These are phyloP conservation scores for Gallinago solitaria DNA, from an alignment of 2,797 vertebrate species.

Conservation along the genomic window DNA sequence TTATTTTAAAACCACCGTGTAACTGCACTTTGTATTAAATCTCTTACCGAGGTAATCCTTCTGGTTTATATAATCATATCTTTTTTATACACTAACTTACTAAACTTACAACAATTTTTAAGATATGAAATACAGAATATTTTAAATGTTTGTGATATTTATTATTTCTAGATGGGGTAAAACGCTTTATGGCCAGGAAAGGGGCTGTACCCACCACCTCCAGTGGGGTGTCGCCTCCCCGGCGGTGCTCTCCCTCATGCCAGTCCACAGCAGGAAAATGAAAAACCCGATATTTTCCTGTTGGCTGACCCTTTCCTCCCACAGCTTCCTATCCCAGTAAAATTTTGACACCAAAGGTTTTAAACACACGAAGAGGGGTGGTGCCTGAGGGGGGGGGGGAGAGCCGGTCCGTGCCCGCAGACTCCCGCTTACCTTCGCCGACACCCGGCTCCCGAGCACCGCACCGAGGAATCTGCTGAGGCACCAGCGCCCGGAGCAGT, in stretches of 20 bases:
- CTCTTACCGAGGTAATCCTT: neutral
- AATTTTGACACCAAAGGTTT: neutral
- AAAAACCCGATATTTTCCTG: neutral
- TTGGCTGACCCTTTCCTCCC: constrained; percentile 54
- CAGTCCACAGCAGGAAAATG: neutral
- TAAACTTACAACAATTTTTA: neutral
- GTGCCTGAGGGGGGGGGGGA: neutral
- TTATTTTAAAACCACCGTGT: neutral
- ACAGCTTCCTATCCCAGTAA: neutral
- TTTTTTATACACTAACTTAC: neutral
- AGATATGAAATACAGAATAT: neutral
- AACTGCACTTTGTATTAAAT: neutral
- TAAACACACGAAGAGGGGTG: neutral
- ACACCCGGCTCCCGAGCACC: neutral
- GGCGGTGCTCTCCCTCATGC: neutral
- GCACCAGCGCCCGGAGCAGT: neutral
- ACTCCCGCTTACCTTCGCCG: neutral
- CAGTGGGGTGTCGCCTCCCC: no score
- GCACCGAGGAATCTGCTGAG: neutral
- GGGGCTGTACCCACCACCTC: no score
- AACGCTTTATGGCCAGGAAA: neutral
- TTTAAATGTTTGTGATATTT: neutral
- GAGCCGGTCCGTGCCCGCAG: neutral
- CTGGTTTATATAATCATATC: neutral
- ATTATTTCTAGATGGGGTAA: neutral